Evolutionary conservation across 2,888 invertebrate genomes (phyloP).

Genomic region (Rhamnusium bicolor): DNA sequence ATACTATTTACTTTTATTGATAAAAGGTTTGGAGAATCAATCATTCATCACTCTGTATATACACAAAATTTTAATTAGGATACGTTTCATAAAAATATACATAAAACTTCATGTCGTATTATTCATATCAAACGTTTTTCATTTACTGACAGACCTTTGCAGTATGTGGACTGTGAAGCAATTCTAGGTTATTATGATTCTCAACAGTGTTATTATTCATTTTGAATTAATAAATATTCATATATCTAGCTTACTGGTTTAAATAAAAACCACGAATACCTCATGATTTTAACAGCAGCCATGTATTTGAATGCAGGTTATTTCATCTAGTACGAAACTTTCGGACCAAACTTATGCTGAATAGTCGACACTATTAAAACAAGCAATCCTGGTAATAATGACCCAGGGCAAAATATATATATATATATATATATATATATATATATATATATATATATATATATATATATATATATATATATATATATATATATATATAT

Average conservation of each 20-base stretch:
- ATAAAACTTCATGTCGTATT: background rate
- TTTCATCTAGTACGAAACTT: constrained; percentile 41
- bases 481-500: too few relatives aligned
- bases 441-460: too few relatives aligned
- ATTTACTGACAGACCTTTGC: background rate
- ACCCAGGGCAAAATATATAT: too few relatives aligned
- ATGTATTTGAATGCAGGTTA: constrained; percentile 32
- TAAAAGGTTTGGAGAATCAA: too few relatives aligned
- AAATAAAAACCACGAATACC: constrained; percentile 33
- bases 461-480: too few relatives aligned
- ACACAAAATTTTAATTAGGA: background rate
- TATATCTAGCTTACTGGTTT: constrained; percentile 25
- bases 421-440: too few relatives aligned
- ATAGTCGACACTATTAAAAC: background rate
- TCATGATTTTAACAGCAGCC: constrained; percentile 45
- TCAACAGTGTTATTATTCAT: background rate
- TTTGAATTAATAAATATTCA: constrained; percentile 34
- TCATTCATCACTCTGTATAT: too few relatives aligned
- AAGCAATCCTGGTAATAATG: background rate
- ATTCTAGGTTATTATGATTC: background rate
- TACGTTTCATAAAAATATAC: background rate
- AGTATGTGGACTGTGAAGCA: background rate
- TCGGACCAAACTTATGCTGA: constrained; percentile 20
- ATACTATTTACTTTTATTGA: too few relatives aligned
- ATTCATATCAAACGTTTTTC: background rate